Evolutionary conservation across 2,888 invertebrate genomes (phyloP), one percentile per base, ranked within the genome.

Genomic region (Cryptus viduatorius): DNA sequence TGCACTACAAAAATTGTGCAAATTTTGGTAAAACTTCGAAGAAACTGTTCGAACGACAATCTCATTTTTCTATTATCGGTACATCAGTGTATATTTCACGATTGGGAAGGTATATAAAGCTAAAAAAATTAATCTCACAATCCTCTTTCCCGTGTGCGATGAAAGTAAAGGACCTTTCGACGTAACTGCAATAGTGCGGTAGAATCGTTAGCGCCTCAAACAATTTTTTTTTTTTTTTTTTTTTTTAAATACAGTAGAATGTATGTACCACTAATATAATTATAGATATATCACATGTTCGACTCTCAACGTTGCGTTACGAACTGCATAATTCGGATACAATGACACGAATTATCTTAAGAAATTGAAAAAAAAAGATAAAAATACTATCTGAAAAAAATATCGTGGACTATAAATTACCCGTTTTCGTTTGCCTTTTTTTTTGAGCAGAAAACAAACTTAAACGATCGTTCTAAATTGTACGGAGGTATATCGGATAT

Each of bases 261-360:
- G 8, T 64, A 56, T 46, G 44, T 72, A 65, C 37, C 56, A 75
- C 64, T 69, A 68, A 53, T 77, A 44, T 48, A 77, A 50, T 81
- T 79, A 78, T 75, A 79, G 48, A 61, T 65, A 79, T 84, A 84
- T 84, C 84, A 84, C 84, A 84, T 75, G 64, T 79, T 81, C 64
- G 78, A 75, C 69, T 75, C 69, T 75, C 68, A n/a, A 56, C 56
- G 10, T 48, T 65, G 65, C 24, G 24, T 59, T n/a, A 56, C 29
- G 14, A 72, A 72, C 65, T 72, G 65, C 72, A 53, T 50, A 82
- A 78, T 82, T 82, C 73, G 78, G 73, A 61, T 82, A 50, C 29
- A 44, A 72, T 65, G 64, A 75, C 24, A 59, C 59, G 42, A 48
- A 61, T 37, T 29, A 68, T 42, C 37, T 10, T 59, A 46, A 12